Evolutionary conservation across 2,797 vertebrate genomes (phyloP).

Genomic region (Enteromius afrohamiltoni): DNA sequence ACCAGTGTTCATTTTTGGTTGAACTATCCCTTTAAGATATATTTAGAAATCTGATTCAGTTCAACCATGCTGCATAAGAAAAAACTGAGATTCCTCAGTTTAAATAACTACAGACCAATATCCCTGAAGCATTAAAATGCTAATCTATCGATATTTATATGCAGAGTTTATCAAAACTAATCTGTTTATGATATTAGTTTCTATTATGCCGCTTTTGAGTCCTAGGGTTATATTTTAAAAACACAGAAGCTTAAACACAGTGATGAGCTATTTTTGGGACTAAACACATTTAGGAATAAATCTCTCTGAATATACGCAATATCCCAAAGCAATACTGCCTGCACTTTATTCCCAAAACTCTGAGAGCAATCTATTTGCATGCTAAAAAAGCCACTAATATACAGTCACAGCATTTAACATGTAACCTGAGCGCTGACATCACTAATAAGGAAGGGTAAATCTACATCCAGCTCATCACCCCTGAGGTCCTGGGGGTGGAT

Average conservation of each 20-base stretch:
- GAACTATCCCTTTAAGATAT: too few relatives aligned
- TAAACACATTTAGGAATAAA: conserved; percentile 4
- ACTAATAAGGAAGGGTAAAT: conserved; percentile 17
- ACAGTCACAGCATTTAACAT: background rate
- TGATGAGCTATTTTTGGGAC: background rate
- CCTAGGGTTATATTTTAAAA: background rate
- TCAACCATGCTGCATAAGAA: background rate
- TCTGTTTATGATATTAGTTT: background rate
- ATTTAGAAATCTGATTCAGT: background rate
- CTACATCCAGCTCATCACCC: conserved; percentile 25
- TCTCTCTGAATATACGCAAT: background rate
- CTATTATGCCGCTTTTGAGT: background rate
- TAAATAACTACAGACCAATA: background rate
- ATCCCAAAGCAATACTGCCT: conserved; percentile 5
- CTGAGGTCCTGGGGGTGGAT: background rate
- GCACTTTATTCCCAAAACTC: background rate
- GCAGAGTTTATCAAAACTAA: background rate
- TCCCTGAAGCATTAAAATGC: background rate
- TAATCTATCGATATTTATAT: background rate
- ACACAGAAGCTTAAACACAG: conserved; percentile 8
- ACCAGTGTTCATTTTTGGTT: background rate
- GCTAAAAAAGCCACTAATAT: background rate
- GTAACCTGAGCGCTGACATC: background rate
- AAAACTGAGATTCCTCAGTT: background rate
- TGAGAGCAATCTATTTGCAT: background rate